Conservation (phyloP, 2,888 invertebrate species). For the Camponotus fellah region DNA sequence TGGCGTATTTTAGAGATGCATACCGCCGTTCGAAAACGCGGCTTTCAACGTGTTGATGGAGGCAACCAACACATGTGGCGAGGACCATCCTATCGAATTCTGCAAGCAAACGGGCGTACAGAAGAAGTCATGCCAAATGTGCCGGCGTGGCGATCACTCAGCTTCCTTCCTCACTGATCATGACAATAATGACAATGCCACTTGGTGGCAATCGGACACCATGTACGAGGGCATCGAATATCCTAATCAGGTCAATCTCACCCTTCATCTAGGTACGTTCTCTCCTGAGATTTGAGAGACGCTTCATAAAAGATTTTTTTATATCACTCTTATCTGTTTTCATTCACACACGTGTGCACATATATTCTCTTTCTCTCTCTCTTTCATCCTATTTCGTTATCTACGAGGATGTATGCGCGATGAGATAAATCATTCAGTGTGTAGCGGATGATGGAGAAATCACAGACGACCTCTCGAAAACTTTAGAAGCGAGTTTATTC, state of each 20-base stretch:
- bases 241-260: conserved; percentile 97
- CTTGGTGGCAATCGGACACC: conserved; percentile 99
- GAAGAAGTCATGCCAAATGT: conserved; percentile 93
- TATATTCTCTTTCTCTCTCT: conserved; percentile 22
- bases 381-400: conserved; percentile 65
- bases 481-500: conserved; percentile 33
- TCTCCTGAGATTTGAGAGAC: background rate
- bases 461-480: conserved; percentile 19
- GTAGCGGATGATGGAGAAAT: conserved; percentile 48
- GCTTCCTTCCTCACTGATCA: conserved; percentile 95
- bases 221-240: conserved; percentile 97
- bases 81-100: conserved; percentile 91
- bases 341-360: background rate
- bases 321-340: conserved; percentile 13
- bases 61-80: conserved; percentile 98
- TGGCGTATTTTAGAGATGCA: conserved; percentile 91
- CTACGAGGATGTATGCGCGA: conserved; percentile 72
- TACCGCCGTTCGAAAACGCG: conserved; percentile 98
- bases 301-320: conserved; percentile 17
- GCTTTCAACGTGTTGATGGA: conserved; percentile 96
- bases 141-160: conserved; percentile 90
- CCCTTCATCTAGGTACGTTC: conserved; percentile 92
- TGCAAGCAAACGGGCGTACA: conserved; percentile 96
- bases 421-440: conserved; percentile 70
- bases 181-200: conserved; percentile 95